A percentile compares a stretch with the other conserved stretches of the same genome.
phyloP scores from a whole-genome alignment of 2,113 vertebrate genomes.

The Menura novaehollandiae region DNA sequence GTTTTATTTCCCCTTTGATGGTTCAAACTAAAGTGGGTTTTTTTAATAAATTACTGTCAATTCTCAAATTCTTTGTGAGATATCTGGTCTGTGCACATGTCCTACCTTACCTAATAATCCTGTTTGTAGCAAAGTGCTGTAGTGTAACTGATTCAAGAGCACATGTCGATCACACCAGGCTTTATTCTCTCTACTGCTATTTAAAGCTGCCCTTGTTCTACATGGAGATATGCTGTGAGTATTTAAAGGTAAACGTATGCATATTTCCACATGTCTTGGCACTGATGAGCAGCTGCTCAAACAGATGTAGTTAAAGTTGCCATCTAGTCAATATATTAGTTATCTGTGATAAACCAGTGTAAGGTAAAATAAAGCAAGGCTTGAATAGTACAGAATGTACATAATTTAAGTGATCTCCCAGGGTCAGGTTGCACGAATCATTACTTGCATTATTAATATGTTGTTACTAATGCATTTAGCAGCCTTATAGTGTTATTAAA shows the following conservation, averaged over 20 bases:
- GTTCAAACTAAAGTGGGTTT: neutral
- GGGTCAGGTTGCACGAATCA: neutral
- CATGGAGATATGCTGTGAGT: neutral
- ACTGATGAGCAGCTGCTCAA: neutral
- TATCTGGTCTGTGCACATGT: neutral
- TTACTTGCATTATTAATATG: neutral
- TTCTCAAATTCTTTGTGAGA: neutral
- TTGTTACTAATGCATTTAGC: neutral
- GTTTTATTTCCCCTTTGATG: neutral
- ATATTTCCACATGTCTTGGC: neutral
- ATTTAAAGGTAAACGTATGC: slow-evolving; percentile 11
- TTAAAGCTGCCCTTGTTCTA: slow-evolving; percentile 55
- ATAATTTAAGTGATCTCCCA: neutral
- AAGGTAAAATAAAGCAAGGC: neutral
- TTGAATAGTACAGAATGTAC: neutral
- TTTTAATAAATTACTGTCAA: neutral
- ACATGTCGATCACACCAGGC: neutral
- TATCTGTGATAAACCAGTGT: neutral
- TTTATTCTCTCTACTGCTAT: slow-evolving; percentile 36
- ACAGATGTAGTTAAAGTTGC: neutral
- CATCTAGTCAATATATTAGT: neutral
- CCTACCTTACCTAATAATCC: neutral
- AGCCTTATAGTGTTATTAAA: neutral
- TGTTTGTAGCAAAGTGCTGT: neutral
- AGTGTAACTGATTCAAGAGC: slow-evolving; percentile 6